Evolutionary conservation across 2,888 invertebrate species (phyloP), one percentile per base, ranked within the genome.

Genomic region (Hypolimnas misippus): DNA sequence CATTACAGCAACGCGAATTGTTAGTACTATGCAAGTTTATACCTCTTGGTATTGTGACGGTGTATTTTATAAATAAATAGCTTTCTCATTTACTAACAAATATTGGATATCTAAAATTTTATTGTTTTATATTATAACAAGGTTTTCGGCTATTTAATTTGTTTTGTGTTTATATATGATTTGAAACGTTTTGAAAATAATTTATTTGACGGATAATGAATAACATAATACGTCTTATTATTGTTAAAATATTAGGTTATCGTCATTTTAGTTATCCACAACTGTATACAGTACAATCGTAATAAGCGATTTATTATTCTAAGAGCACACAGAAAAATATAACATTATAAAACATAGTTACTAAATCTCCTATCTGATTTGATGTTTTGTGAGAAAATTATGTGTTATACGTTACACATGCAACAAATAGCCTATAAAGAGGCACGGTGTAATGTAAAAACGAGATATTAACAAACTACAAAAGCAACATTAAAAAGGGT

Each of bases 401-500:
- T 8, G 33, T 50, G 35, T 25, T 56, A 17, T 44, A 40, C 51
- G 56, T 56, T 49, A 35, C 42, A 50, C 60, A 42, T 62, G 42
- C 33, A 62, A 21, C 42, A 44, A 56, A 56, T 62, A 50, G 42
- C 33, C 42, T 52, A 55, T 31, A 60, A 50, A 55, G 60, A 61
- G 6, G 38, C 50, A 17, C 7, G 10, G 35, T 12, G 33, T 25
- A 35, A 33, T 52, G 17, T 33, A 33, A 52, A 35, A 51, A 51
- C n/a, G 6, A 10, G 52, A 52, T 3, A 33, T 49, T 29, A 49
- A 49, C 49, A 25, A 49, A 49, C 44, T 8, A 62, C 65, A 63
- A 62, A 56, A 84, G 84, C 82, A 82, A 84, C 79, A 73, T 71
- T 73, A 81, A 79, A 79, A 75, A 78, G 67, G 70, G 64, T 67